Evolutionary conservation across 1,140 invertebrate species (phyloP).

Genomic region (Magallana angulata): DNA sequence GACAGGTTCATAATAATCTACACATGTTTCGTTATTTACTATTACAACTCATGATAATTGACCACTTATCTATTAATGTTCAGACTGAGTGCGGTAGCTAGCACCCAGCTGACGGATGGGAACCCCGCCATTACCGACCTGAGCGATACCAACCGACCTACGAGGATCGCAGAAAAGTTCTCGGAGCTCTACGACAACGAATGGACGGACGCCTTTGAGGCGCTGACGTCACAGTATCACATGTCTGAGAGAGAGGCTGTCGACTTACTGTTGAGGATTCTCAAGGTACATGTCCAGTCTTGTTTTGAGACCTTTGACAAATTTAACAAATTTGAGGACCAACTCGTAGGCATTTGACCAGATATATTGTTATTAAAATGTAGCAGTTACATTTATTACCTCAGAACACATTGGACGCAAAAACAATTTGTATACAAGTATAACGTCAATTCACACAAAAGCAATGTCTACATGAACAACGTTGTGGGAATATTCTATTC

Average conservation of each 20-base stretch:
- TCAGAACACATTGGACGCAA: too few species aligned
- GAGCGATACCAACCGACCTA: slow-evolving; percentile 38
- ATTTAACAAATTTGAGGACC: too few species aligned
- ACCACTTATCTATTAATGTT: background rate
- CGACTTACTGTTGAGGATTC: slow-evolving; percentile 20
- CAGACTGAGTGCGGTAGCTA: slow-evolving; percentile 39
- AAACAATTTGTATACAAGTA: too few species aligned
- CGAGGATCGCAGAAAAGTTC: slow-evolving; percentile 47
- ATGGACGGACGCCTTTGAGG: slow-evolving; percentile 45
- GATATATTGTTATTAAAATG: too few species aligned
- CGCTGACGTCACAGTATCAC: slow-evolving; percentile 17
- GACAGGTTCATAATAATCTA: background rate
- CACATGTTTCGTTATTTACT: background rate
- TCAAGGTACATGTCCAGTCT: background rate
- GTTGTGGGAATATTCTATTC: too few species aligned
- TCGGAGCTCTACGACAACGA: slow-evolving; percentile 45
- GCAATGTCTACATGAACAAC: too few species aligned
- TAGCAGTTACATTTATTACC: too few species aligned
- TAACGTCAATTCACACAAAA: too few species aligned
- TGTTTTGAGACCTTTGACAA: too few species aligned
- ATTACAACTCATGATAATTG: background rate
- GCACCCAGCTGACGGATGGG: background rate
- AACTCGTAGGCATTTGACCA: too few species aligned
- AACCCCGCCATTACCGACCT: slow-evolving; percentile 29
- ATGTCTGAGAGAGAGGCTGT: slow-evolving; percentile 42